Evolutionary conservation across 2,797 vertebrate species (phyloP), one percentile per base, ranked within the genome.

Genomic region (Danio kyathit): DNA sequence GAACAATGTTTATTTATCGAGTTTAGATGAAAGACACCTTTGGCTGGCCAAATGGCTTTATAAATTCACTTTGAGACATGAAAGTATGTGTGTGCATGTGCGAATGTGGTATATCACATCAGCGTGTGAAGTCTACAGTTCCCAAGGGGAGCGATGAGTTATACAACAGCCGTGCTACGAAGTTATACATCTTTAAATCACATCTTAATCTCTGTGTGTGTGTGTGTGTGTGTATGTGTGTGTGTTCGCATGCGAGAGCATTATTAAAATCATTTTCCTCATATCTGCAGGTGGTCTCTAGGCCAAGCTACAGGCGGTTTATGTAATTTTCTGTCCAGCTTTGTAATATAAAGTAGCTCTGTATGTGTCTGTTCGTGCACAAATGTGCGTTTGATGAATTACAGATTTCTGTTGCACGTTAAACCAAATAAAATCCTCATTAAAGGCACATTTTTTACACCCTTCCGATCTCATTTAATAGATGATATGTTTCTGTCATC

Each of bases 251-350:
- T 59, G 46, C 48, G 48, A 2, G 48, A 64, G 64, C 49, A 63
- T 75, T 75, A 80, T 83, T 76, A 80, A 83, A 83, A 80, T 80
- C 4, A 76, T 71, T 75, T 75, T 63, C 59, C 59, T 71, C 73
- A 44, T 76, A 76, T 79, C 73, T 65, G 72, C 43, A 51, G 82
- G 61, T 79, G 75, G 52, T 61, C 69, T 74, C 71, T 52, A 56
- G 59, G 76, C 64, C 64, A 57, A 48, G 71, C 66, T 79, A 74
- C 71, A 57, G 82, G 70, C 64, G 40, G 56, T 66, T 79, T 79
- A 79, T 83, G 76, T 75, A 83, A 79, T 79, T 70, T 73, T 75
- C 64, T 51, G 41, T 51, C 79, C 76, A 79, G 82, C 56, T 79
- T 70, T 66, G 71, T 61, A 75, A 79, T 80, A 83, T 75, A 54